A percentile compares a stretch with the other conserved stretches of the same genome.
Evolutionary conservation across 35 echinoderm and acorn worm species (phyloP).

Genomic region (Eucidaris tribuloides): DNA sequence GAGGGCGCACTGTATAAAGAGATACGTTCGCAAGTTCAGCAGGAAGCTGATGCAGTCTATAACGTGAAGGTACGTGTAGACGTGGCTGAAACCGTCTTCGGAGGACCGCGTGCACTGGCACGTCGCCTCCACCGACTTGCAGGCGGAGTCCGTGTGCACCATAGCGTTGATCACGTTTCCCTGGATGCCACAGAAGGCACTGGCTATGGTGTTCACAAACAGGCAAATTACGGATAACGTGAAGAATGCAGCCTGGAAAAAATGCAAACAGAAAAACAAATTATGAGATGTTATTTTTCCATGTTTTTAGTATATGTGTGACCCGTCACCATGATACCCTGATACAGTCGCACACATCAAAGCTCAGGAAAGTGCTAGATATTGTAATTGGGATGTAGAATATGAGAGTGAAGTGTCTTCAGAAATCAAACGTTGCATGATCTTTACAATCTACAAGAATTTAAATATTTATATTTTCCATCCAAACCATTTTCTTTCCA

Average conservation of each 20-base stretch:
- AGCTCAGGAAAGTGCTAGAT: too few species aligned
- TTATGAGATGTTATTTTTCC: too few species aligned
- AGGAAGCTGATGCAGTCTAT: conserved; percentile 83
- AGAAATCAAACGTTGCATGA: too few species aligned
- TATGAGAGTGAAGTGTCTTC: too few species aligned
- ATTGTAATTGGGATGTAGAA: too few species aligned
- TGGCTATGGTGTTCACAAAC: conserved; percentile 91
- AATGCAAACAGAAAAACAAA: conserved; percentile 2
- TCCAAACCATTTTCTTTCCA: too few species aligned
- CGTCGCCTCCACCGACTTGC: conserved; percentile 3
- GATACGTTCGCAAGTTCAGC: conserved; percentile 83
- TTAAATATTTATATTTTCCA: too few species aligned
- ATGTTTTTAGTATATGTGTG: too few species aligned
- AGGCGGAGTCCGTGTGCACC: conserved; percentile 3
- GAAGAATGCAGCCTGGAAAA: conserved; percentile 85
- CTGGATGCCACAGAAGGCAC: conserved; percentile 98
- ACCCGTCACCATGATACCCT: too few species aligned
- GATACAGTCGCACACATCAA: too few species aligned
- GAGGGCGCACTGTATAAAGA: conserved; percentile 88
- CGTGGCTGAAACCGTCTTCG: conserved; percentile 41
- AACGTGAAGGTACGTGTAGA: conserved; percentile 74
- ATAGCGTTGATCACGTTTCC: conserved; percentile 54
- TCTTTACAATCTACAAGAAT: too few species aligned
- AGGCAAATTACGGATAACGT: conserved; percentile 78
- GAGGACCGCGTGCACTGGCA: conserved; percentile 65